phyloP scores from a whole-genome alignment of 1,140 invertebrate genomes.

The Diuraphis noxia region DNA sequence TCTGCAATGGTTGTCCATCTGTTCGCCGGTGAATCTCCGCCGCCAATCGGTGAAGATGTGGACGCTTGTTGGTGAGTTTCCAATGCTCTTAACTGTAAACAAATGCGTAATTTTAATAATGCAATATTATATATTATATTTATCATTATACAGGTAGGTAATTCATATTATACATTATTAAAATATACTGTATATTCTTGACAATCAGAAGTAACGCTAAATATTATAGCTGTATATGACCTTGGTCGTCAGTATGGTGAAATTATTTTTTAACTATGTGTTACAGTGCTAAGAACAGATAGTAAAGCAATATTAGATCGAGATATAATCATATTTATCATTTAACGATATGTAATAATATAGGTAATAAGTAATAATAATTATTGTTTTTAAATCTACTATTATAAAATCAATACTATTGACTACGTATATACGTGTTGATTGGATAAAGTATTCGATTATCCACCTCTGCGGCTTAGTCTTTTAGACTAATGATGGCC shows the following conservation, averaged over 20 bases:
- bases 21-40: conserved; percentile 29
- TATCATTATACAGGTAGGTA: not conserved
- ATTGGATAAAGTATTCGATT: not conserved
- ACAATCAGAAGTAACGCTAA: not conserved
- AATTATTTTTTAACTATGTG: no score
- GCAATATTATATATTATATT: not conserved
- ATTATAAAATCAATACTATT: not conserved
- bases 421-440: not conserved
- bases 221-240: not conserved
- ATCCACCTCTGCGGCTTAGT: not conserved
- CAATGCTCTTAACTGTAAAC: conserved; percentile 32
- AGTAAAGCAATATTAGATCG: no score
- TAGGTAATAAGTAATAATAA: not conserved
- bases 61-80: conserved; percentile 40
- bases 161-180: not conserved
- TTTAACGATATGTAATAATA: not conserved
- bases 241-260: no score
- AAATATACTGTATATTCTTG: not conserved
- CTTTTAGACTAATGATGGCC: conserved; percentile 24
- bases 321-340: not conserved
- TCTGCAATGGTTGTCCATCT: conserved; percentile 45
- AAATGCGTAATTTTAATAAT: not conserved
- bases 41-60: conserved; percentile 39
- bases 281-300: no score
- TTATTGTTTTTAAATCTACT: no score